phyloP scores from a whole-genome alignment of 53 echinoderm and acorn worm species.

The Echinometra lucunter region DNA sequence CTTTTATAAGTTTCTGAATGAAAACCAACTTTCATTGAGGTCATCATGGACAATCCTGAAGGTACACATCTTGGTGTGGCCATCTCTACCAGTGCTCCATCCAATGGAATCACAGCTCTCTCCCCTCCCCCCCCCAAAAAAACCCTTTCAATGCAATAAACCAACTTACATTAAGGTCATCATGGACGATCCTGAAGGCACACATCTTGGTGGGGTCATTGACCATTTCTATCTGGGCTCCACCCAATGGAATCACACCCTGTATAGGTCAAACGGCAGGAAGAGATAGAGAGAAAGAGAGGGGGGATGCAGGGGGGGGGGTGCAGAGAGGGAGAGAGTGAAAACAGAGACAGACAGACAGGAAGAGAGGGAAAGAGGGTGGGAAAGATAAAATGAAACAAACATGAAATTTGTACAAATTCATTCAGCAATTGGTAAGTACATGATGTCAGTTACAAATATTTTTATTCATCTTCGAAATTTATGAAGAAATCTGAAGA shows the following conservation, averaged over 20 bases:
- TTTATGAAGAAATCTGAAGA: no score
- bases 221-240: constrained; percentile 77
- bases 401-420: no score
- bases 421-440: no score
- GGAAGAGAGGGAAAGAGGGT: neutral
- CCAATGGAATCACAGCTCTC: constrained; percentile 96
- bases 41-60: constrained; percentile 93
- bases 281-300: neutral
- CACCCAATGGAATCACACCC: constrained; percentile 98
- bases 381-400: neutral
- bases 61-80: constrained; percentile 83
- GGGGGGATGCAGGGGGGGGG: neutral
- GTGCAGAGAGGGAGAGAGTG: neutral
- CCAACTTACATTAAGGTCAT: constrained; percentile 93
- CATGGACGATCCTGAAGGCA: constrained; percentile 89
- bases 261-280: constrained; percentile 58
- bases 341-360: no score
- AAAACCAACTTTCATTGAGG: constrained; percentile 82
- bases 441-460: no score
- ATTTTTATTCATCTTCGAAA: no score
- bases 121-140: no score
- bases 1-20: neutral
- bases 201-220: constrained; percentile 92
- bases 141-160: no score
- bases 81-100: constrained; percentile 84